Conservation (phyloP, 1,140 invertebrate species). For the Anoplolepis gracilipes region DNA sequence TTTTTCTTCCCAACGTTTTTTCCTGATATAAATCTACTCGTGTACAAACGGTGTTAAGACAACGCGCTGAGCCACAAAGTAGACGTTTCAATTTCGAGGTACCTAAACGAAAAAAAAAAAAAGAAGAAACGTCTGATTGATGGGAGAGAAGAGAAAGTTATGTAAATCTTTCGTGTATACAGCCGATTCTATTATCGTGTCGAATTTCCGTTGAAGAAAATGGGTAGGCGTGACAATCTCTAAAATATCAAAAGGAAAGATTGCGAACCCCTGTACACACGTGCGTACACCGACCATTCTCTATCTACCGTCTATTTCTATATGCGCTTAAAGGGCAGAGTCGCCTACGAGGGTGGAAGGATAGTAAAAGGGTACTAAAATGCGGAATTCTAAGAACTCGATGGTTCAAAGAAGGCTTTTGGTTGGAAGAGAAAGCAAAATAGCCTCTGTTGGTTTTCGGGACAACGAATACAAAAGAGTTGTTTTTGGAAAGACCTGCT, state of each 20-base stretch:
- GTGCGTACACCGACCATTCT: neutral
- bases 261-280: constrained; percentile 6
- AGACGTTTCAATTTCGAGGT: neutral
- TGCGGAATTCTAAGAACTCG: constrained; percentile 47
- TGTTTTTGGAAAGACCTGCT: neutral
- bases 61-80: neutral
- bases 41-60: neutral
- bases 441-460: constrained; percentile 30
- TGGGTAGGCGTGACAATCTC: neutral
- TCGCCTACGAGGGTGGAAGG: constrained; percentile 23
- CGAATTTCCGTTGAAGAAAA: neutral
- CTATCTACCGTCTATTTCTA: constrained; percentile 29
- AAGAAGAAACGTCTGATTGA: neutral
- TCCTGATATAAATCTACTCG: constrained; percentile 30
- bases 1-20: neutral
- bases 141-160: neutral
- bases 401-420: constrained; percentile 8
- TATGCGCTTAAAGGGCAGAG: constrained; percentile 28
- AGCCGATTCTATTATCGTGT: neutral
- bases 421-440: constrained; percentile 32
- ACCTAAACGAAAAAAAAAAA: no score
- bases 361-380: constrained; percentile 22
- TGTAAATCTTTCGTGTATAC: neutral
- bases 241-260: neutral
- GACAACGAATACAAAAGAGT: constrained; percentile 22